These are phyloP conservation scores for Scolopax rusticola DNA, from an alignment of 2,797 vertebrate species.

Conservation along the genomic window DNA sequence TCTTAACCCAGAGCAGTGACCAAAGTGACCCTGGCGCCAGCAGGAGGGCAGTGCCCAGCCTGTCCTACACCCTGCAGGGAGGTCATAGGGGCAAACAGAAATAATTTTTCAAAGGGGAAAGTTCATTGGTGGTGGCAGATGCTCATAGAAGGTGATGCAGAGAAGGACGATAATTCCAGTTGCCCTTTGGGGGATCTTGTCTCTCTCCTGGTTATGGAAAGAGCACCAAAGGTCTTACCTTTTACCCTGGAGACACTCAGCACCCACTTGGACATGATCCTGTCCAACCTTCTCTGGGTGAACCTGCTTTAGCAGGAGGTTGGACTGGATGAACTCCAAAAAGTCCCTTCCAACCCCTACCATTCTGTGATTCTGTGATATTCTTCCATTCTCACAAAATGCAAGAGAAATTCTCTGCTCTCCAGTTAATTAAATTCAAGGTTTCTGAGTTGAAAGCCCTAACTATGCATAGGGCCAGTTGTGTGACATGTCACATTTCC, in stretches of 20 bases:
- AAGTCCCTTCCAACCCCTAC: background rate
- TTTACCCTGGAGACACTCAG: background rate
- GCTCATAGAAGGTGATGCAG: background rate
- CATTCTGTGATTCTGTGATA: background rate
- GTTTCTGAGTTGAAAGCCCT: background rate
- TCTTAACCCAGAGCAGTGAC: background rate
- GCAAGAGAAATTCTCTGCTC: background rate
- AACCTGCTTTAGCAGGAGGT: background rate
- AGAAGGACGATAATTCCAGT: background rate
- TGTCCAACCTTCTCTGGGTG: background rate
- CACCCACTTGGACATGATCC: background rate
- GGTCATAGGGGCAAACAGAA: background rate
- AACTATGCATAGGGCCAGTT: too few species aligned
- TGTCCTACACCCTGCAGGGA: rapidly evolving
- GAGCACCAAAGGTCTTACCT: background rate
- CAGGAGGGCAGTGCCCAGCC: background rate
- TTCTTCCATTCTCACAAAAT: background rate
- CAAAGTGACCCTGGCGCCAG: background rate
- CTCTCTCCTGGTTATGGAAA: background rate
- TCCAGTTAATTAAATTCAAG: background rate
- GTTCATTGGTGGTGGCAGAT: background rate
- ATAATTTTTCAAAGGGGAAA: too few species aligned
- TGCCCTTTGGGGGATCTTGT: background rate
- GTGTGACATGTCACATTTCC: background rate
- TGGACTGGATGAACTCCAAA: background rate